Evolutionary conservation across 2,888 invertebrate species (phyloP).

Genomic region (Netelia fuscicornis): DNA sequence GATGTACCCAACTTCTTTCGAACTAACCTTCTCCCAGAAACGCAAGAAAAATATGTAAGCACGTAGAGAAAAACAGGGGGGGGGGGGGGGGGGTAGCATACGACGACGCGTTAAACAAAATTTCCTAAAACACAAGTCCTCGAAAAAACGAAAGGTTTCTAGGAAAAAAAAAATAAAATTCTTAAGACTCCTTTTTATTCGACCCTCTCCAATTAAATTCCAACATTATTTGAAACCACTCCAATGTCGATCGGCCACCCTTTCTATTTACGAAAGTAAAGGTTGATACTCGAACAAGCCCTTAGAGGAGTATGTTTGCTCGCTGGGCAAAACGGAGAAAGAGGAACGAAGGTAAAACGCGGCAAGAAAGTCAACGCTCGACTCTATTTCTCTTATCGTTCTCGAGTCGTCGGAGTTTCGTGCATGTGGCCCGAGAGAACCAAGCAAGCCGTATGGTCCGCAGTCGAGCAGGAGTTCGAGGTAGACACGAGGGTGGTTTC

Average conservation of each 20-base stretch:
- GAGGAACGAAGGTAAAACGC: slow-evolving; percentile 42
- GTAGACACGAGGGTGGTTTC: slow-evolving; percentile 3
- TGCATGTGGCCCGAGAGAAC: slow-evolving; percentile 6
- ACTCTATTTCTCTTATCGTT: slow-evolving; percentile 64
- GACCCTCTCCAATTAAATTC: no score
- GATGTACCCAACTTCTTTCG: slow-evolving; percentile 18
- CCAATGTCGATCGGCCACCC: slow-evolving; percentile 37
- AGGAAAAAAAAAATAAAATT: no score
- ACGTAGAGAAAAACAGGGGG: background rate
- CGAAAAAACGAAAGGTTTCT: no score
- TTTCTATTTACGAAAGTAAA: slow-evolving; percentile 37
- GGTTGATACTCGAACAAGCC: slow-evolving; percentile 28
- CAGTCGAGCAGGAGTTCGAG: slow-evolving; percentile 7
- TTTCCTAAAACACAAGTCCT: background rate
- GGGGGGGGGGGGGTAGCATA: background rate
- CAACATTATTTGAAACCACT: slow-evolving; percentile 29
- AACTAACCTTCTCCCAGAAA: slow-evolving; percentile 55
- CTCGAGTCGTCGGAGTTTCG: slow-evolving; percentile 45
- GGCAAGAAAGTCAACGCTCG: slow-evolving; percentile 52
- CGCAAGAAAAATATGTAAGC: slow-evolving; percentile 58
- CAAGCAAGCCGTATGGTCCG: slow-evolving; percentile 21
- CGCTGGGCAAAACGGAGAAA: slow-evolving; percentile 28
- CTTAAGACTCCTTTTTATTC: no score
- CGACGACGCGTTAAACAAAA: background rate
- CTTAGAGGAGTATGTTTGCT: slow-evolving; percentile 31